Conservation (phyloP, 2,888 invertebrate genomes). For the Tholera decimalis region DNA sequence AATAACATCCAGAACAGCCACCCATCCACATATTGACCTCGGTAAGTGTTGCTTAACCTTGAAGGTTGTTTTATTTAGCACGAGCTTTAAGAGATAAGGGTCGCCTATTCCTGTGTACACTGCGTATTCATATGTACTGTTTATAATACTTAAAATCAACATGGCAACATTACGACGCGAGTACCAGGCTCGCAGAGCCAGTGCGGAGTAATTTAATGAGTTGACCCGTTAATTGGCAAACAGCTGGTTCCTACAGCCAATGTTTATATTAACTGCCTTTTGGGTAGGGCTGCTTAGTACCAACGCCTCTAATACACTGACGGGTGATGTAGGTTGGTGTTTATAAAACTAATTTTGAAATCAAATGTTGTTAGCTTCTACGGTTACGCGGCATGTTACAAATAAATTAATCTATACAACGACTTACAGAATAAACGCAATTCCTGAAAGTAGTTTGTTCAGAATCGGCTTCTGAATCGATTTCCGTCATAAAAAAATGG, state of each 20-base stretch:
- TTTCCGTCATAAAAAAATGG: too few species aligned
- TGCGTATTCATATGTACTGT: slow-evolving; percentile 22
- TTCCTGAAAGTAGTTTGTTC: too few species aligned
- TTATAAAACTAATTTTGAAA: neutral
- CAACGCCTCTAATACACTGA: slow-evolving; percentile 21
- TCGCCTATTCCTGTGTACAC: slow-evolving; percentile 21
- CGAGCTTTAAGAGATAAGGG: slow-evolving; percentile 22
- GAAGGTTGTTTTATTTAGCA: too few species aligned
- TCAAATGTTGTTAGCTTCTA: neutral
- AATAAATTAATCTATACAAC: too few species aligned
- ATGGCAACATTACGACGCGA: slow-evolving; percentile 48
- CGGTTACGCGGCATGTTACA: neutral
- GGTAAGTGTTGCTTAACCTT: too few species aligned
- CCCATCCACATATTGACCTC: too few species aligned
- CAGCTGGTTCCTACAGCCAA: slow-evolving; percentile 78
- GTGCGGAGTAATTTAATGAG: slow-evolving; percentile 80
- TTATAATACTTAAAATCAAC: slow-evolving; percentile 64
- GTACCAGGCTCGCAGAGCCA: slow-evolving; percentile 69
- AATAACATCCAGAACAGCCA: too few species aligned
- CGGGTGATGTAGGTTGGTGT: neutral
- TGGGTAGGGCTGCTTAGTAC: slow-evolving; percentile 59
- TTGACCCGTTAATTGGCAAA: slow-evolving; percentile 81
- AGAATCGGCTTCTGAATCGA: too few species aligned
- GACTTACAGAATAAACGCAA: too few species aligned
- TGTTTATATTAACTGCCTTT: slow-evolving; percentile 81